A percentile compares a stretch with the other conserved stretches of the same genome.
Conservation (phyloP, 2,888 invertebrate species). For the Graphium colonna region DNA sequence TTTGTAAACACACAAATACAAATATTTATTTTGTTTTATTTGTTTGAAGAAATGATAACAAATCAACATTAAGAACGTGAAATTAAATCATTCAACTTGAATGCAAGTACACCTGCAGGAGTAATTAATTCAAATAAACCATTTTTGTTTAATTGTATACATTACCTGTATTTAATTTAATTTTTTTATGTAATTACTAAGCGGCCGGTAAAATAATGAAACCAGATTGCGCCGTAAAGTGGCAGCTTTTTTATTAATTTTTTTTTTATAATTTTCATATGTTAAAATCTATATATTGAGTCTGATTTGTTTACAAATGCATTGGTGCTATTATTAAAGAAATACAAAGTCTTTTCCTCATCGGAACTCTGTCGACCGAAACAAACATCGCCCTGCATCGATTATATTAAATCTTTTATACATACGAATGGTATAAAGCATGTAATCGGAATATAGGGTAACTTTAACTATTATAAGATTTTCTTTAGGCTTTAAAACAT, state of each 20-base stretch:
- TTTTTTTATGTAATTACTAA: not conserved
- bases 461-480: conserved; percentile 40
- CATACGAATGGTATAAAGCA: conserved; percentile 58
- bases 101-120: no score
- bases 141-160: no score
- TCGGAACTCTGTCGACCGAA: conserved; percentile 19
- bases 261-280: not conserved
- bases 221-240: conserved; percentile 4
- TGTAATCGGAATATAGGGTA: conserved; percentile 74
- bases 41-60: no score
- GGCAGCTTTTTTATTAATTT: conserved; percentile 15
- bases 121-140: no score
- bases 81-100: no score
- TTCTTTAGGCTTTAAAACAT: conserved; percentile 68
- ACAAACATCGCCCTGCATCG: conserved; percentile 53
- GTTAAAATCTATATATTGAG: not conserved
- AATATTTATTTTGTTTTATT: no score
- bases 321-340: conserved; percentile 28
- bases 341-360: conserved; percentile 14
- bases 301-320: conserved; percentile 6
- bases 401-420: conserved; percentile 58
- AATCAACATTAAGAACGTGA: no score
- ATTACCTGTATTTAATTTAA: no score
- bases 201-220: conserved; percentile 22
- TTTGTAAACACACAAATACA: no score